Evolutionary conservation across 2,797 vertebrate species (phyloP).

Genomic region (Lutjanus argentimaculatus): DNA sequence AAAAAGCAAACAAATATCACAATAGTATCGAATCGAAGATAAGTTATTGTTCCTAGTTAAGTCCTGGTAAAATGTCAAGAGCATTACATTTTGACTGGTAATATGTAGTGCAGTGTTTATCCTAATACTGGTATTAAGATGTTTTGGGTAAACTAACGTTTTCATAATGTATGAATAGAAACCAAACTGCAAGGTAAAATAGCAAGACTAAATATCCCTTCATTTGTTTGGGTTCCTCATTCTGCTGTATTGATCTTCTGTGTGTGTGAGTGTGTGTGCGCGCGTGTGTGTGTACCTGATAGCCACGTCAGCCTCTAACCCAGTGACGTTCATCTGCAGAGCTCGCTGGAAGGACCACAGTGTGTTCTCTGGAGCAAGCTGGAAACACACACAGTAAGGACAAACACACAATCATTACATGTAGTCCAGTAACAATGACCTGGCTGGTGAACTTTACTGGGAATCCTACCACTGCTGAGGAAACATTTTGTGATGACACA

Average conservation of each 20-base stretch:
- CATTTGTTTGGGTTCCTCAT: constrained; percentile 36
- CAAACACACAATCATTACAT: neutral
- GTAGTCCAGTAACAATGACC: neutral
- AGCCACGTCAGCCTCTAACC: constrained; percentile 91
- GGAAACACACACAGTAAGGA: constrained; percentile 24
- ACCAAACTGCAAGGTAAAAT: neutral
- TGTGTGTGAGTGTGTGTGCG: constrained; percentile 21
- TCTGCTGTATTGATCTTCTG: constrained; percentile 44
- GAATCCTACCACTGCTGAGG: neutral
- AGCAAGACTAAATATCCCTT: constrained; percentile 10
- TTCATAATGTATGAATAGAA: neutral
- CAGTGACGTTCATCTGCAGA: constrained; percentile 90
- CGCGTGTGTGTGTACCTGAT: constrained; percentile 87
- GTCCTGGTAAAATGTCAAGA: too few species aligned
- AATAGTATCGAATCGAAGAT: too few species aligned
- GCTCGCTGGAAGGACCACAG: constrained; percentile 96
- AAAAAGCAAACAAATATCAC: too few species aligned
- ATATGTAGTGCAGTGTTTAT: neutral
- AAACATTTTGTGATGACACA: neutral
- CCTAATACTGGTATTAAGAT: neutral
- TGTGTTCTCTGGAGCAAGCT: constrained; percentile 96
- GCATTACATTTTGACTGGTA: neutral
- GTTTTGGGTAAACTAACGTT: neutral
- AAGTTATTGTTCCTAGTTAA: too few species aligned
- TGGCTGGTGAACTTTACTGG: constrained; percentile 2